Evolutionary conservation across 2,888 invertebrate genomes (phyloP).

Genomic region (Calephelis perditalis): DNA sequence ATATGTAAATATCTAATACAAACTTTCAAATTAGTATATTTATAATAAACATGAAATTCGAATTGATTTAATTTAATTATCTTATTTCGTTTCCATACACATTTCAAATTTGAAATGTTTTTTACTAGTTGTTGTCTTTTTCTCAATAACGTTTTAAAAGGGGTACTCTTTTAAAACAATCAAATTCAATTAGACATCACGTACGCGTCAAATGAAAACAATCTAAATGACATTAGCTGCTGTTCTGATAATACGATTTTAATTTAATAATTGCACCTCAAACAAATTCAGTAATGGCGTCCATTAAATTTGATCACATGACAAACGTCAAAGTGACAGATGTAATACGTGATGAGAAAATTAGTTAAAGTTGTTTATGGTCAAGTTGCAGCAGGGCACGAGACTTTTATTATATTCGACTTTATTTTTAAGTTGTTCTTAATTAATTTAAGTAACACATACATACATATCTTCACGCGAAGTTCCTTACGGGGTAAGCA

Average conservation of each 20-base stretch:
- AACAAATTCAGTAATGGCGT: constrained; percentile 49
- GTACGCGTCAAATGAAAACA: constrained; percentile 36
- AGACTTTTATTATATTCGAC: not conserved
- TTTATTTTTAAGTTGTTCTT: not conserved
- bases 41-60: too few relatives aligned
- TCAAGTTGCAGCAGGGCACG: constrained; percentile 9
- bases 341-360: constrained; percentile 39
- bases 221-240: constrained; percentile 61
- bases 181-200: constrained; percentile 21
- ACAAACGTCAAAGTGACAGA: constrained; percentile 70
- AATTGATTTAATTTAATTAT: too few relatives aligned
- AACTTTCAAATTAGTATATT: too few relatives aligned
- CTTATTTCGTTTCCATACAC: too few relatives aligned
- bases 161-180: constrained; percentile 15
- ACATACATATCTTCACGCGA: too few relatives aligned
- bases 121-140: too few relatives aligned
- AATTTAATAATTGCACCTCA: constrained; percentile 65
- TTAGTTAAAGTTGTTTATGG: constrained; percentile 20
- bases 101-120: too few relatives aligned
- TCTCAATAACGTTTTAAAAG: too few relatives aligned
- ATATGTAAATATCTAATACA: too few relatives aligned
- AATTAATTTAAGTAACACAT: too few relatives aligned
- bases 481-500: too few relatives aligned
- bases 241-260: constrained; percentile 68
- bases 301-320: constrained; percentile 69